These are phyloP conservation scores for Antechinus flavipes DNA, from an alignment of 2,113 vertebrate genomes.

Conservation along the genomic window DNA sequence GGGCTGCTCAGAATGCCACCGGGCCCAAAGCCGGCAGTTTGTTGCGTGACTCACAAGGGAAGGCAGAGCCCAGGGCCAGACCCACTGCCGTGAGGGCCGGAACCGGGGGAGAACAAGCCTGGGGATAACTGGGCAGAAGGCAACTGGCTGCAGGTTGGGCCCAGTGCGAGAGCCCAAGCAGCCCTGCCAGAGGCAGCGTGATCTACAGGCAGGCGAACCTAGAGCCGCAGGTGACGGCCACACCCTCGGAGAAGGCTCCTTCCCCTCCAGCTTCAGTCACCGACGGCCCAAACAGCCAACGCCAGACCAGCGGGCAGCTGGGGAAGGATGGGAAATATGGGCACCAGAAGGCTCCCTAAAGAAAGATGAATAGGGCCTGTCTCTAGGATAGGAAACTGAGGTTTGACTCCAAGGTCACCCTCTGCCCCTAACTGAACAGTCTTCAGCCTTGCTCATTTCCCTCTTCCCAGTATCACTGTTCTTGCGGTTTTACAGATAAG, in stretches of 20 bases:
- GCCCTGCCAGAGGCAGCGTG: not conserved
- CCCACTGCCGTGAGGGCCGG: too few species aligned
- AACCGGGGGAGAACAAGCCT: not conserved
- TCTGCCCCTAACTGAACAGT: not conserved
- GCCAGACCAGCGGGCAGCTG: too few species aligned
- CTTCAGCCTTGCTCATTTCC: not conserved
- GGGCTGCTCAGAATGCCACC: not conserved
- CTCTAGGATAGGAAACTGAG: not conserved
- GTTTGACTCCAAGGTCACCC: not conserved
- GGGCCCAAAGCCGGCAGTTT: not conserved
- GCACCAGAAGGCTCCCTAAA: not conserved
- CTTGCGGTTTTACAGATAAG: not conserved
- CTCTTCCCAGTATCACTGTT: not conserved
- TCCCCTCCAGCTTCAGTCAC: not conserved
- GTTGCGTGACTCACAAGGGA: not conserved
- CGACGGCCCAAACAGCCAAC: too few species aligned
- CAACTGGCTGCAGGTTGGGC: not conserved
- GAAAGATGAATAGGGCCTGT: not conserved
- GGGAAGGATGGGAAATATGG: not conserved
- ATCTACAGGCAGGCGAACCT: not conserved
- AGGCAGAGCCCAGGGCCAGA: not conserved
- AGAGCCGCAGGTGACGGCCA: not conserved
- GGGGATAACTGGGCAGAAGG: not conserved
- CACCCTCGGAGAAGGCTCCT: not conserved
- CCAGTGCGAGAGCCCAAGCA: not conserved